Evolutionary conservation across 2,113 vertebrate genomes (phyloP).

Genomic region (Crotalus horridus): DNA sequence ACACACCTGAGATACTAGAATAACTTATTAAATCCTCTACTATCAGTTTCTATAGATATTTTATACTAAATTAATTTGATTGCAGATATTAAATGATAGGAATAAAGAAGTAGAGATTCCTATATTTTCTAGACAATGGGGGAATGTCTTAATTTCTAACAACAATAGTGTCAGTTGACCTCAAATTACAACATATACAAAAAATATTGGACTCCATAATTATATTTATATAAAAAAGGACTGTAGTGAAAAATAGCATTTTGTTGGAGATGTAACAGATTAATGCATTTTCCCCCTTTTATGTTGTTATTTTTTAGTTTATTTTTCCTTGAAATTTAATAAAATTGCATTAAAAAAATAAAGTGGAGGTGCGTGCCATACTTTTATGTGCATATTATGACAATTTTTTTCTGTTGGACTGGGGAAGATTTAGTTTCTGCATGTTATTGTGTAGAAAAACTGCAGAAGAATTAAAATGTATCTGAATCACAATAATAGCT

Average conservation of each 20-base stretch:
- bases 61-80: not conserved
- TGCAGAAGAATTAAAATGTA: not conserved
- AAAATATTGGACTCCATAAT: not conserved
- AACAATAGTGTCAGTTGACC: not conserved
- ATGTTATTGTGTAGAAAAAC: not conserved
- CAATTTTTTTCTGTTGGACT: not conserved
- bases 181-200: not conserved
- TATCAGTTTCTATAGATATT: not conserved
- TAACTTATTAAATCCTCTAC: not conserved
- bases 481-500: not conserved
- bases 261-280: not conserved
- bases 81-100: not conserved
- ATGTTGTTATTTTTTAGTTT: not conserved
- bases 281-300: not conserved
- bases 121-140: not conserved
- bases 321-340: not conserved
- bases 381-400: not conserved
- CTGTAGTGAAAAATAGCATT: not conserved
- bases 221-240: not conserved
- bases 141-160: not conserved
- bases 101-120: not conserved
- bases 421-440: not conserved
- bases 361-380: not conserved
- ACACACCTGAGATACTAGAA: not conserved
- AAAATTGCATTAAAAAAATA: not conserved